Conservation (phyloP, 2,113 vertebrate genomes). For the Cheilinus undulatus region DNA sequence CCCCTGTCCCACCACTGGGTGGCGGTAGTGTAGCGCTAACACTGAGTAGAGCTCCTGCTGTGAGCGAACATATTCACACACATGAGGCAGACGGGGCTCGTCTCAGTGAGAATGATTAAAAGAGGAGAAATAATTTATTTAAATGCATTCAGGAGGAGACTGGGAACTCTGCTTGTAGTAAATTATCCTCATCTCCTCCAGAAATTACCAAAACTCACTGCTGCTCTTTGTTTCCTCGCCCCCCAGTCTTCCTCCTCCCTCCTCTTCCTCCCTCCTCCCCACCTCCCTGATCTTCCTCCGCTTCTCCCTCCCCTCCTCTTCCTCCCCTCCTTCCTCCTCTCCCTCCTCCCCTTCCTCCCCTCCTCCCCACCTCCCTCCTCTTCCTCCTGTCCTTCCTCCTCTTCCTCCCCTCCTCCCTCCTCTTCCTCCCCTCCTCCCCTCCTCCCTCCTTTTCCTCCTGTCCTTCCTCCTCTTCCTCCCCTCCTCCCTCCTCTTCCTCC, state of each 20-base stretch:
- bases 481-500: not conserved
- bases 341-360: not conserved
- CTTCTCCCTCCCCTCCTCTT: not conserved
- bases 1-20: slow-evolving; percentile 38
- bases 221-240: slow-evolving; percentile 1
- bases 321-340: not conserved
- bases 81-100: slow-evolving; percentile 20
- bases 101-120: slow-evolving; percentile 49
- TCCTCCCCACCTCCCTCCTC: too few species aligned
- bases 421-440: not conserved
- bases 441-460: too few species aligned
- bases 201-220: not conserved
- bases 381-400: not conserved
- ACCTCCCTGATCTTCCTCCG: too few species aligned
- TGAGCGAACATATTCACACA: slow-evolving; percentile 51
- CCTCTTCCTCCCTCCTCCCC: not conserved
- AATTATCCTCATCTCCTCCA: not conserved
- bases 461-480: not conserved
- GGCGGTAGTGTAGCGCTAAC: slow-evolving; percentile 56
- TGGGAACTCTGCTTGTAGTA: slow-evolving; percentile 12
- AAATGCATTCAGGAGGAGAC: slow-evolving; percentile 49
- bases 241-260: not conserved
- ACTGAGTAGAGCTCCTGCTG: slow-evolving; percentile 81
- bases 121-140: slow-evolving; percentile 39
- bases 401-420: not conserved